These are phyloP conservation scores for Magallana gigas DNA, from an alignment of 1,140 invertebrate genomes.

Conservation along the genomic window DNA sequence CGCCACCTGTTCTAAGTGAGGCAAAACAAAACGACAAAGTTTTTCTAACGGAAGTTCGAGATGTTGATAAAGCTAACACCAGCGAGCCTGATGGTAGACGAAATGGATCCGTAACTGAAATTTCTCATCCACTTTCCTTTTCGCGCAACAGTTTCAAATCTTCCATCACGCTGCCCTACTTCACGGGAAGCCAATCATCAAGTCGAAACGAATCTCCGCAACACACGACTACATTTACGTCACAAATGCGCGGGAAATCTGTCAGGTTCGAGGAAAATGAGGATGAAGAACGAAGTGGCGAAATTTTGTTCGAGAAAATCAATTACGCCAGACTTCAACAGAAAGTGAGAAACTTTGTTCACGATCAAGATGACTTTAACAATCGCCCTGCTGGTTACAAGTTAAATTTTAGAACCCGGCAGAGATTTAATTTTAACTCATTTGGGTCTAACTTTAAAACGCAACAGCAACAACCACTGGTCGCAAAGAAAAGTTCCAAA, in stretches of 20 bases:
- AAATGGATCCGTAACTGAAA: not conserved
- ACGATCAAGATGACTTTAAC: constrained; percentile 48
- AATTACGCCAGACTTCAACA: not conserved
- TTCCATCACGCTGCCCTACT: constrained; percentile 26
- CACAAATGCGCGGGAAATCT: constrained; percentile 20
- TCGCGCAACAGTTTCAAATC: not conserved
- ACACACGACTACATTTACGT: not conserved
- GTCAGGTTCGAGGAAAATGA: constrained; percentile 44
- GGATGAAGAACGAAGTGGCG: not conserved
- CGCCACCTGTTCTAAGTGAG: constrained; percentile 30
- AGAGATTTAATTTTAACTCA: not conserved
- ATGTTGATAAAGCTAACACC: not conserved
- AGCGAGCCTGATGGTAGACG: not conserved
- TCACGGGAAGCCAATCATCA: not conserved
- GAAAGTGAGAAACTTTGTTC: constrained; percentile 31
- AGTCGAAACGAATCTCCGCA: not conserved
- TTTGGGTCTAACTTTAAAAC: not conserved
- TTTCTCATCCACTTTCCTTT: not conserved
- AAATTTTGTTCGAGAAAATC: not conserved
- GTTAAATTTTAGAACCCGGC: not conserved
- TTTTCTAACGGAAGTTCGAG: constrained; percentile 27
- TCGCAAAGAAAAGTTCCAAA: constrained; percentile 47
- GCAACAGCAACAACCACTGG: not conserved
- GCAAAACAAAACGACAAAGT: not conserved
- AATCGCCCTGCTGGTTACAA: constrained; percentile 2